Base-by-base conservation (phyloP, 2,113 vertebrate species). In the Nematolebias whitei region DNA sequence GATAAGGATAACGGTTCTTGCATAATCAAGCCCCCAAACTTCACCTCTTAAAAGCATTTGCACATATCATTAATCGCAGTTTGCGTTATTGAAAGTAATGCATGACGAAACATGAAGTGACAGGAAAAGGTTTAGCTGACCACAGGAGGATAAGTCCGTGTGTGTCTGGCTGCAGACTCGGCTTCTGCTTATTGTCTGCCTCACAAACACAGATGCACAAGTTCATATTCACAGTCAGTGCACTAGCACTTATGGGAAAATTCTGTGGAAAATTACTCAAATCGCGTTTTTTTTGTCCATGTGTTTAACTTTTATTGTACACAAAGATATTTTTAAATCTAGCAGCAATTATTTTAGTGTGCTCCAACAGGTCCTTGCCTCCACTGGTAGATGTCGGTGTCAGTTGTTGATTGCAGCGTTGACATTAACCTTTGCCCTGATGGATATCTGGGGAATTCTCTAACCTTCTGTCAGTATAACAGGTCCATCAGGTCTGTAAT, bases 171-270 rank as follows among this genome's bases (percentile, higher is more conserved):
- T 32, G 55, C 61, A 5, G 5, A 76, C 59, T 73, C 52, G 71
- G 68, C 76, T 67, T 18, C 24, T 66, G 6, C 60, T 67, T 83
- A 78, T 88, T 57, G 18, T 20, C 20, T 51, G 61, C 69, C 80
- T 85, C 74, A 57, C 61, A 83, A 71, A 68, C 64, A 75, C 29
- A 0, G 53, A 78, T 54, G 52, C 53, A 56, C 23, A 9, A 52
- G 18, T 58, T 63, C 57, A 65, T 26, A 63, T 62, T 60, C 72
- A 76, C 68, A 45, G 66, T 71, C 62, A 78, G 65, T 68, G 68
- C 15, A 58, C 51, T 3, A 14, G 14, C 63, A 45, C 68, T 77
- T 67, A 35, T 45, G 71, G 78, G 64, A 82, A 76, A 54, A 29
- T 71, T 45, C 19, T 32, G 6, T 72, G 56, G 48, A 63, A 78